phyloP scores from a whole-genome alignment of 2,888 invertebrate genomes.

The Anarsia innoxiella region DNA sequence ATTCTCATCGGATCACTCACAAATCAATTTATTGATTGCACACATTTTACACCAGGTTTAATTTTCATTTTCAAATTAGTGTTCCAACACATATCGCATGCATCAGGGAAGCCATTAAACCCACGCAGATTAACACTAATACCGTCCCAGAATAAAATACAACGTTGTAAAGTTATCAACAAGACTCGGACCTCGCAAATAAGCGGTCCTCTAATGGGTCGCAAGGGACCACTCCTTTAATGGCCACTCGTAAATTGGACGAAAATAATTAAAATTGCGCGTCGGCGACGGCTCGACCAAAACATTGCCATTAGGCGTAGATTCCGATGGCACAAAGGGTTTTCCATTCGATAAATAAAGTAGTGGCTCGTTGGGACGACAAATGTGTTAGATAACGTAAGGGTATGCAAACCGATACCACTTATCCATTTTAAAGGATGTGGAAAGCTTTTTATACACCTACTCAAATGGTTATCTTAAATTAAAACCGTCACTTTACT shows the following conservation, averaged over 20 bases:
- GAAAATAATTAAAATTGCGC: slow-evolving; percentile 74
- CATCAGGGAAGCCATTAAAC: slow-evolving; percentile 39
- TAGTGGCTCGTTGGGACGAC: slow-evolving; percentile 35
- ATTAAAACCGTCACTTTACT: too few relatives aligned
- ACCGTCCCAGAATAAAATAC: slow-evolving; percentile 57
- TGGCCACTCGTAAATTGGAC: slow-evolving; percentile 73
- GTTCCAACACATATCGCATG: slow-evolving; percentile 31
- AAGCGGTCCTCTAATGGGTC: slow-evolving; percentile 59
- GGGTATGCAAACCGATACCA: too few relatives aligned
- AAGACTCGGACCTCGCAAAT: slow-evolving; percentile 56
- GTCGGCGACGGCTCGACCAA: slow-evolving; percentile 55
- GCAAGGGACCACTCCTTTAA: slow-evolving; percentile 66
- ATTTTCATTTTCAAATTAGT: slow-evolving; percentile 10
- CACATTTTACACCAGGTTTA: slow-evolving; percentile 11
- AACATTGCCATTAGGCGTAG: slow-evolving; percentile 64
- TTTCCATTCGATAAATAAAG: slow-evolving; percentile 64
- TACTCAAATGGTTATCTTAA: too few relatives aligned
- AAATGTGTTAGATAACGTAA: too few relatives aligned
- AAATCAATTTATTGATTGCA: slow-evolving; percentile 13
- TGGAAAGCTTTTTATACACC: too few relatives aligned
- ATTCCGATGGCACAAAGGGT: slow-evolving; percentile 55
- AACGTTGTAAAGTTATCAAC: slow-evolving; percentile 67
- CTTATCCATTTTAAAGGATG: too few relatives aligned
- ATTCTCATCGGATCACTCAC: not conserved
- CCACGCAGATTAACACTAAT: slow-evolving; percentile 56